Conservation (phyloP, 1,140 invertebrate genomes). For the Drosophila ogumai region DNA sequence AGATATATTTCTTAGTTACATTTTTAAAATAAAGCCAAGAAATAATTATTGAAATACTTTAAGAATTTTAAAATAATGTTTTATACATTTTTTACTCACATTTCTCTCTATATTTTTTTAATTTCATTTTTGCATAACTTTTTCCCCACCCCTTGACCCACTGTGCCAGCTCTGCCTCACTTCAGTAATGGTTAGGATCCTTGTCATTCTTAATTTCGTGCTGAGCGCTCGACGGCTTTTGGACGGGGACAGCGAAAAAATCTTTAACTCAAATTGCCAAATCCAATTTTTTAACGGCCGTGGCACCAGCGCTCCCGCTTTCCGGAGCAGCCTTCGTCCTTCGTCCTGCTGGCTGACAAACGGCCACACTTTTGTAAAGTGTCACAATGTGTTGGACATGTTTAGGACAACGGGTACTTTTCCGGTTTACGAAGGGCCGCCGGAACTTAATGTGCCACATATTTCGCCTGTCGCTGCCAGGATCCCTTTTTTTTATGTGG, state of each 20-base stretch:
- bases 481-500: constrained; percentile 51
- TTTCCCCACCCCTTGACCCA: constrained; percentile 5
- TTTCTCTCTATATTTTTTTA: background rate
- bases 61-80: background rate
- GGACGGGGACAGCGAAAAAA: constrained; percentile 48
- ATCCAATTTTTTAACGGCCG: constrained; percentile 66
- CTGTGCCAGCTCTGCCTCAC: constrained; percentile 32
- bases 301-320: background rate
- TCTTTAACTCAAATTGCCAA: constrained; percentile 77
- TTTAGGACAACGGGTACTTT: constrained; percentile 19
- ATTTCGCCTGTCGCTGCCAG: constrained; percentile 65
- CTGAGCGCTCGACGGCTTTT: constrained; percentile 18
- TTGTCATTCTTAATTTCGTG: constrained; percentile 77
- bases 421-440: constrained; percentile 4
- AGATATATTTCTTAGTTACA: background rate
- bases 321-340: constrained; percentile 6
- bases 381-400: constrained; percentile 69
- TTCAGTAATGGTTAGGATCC: constrained; percentile 51
- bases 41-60: no score
- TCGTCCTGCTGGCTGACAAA: constrained; percentile 58
- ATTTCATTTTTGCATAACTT: background rate
- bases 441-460: constrained; percentile 61
- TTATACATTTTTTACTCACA: background rate
- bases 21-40: no score
- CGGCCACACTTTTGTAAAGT: constrained; percentile 75